A percentile compares a stretch with the other conserved stretches of the same genome.
Conservation (phyloP, 1,140 invertebrate species). For the Bathynomus jamesi region DNA sequence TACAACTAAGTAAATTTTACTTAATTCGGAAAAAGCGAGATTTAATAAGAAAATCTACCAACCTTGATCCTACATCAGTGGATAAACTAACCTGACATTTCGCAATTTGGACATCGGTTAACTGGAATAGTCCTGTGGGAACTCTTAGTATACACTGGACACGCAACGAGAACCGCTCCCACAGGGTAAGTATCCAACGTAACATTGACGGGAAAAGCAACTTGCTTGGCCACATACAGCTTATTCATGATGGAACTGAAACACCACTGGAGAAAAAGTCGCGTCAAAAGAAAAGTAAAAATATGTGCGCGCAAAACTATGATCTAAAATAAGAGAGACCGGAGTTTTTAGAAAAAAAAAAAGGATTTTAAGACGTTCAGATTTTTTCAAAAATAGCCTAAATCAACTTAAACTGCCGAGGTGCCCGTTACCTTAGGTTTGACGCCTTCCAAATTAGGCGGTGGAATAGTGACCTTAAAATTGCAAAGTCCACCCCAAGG, state of each 20-base stretch:
- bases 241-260: neutral
- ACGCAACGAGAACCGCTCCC: neutral
- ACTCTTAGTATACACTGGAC: neutral
- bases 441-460: neutral
- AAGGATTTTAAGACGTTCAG: neutral
- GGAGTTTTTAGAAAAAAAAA: neutral
- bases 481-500: neutral
- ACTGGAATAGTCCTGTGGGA: neutral
- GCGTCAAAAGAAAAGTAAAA: neutral
- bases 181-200: neutral
- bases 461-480: neutral
- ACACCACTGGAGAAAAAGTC: neutral
- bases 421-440: neutral
- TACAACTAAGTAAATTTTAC: too few species aligned
- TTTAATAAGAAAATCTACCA: too few species aligned
- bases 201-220: neutral
- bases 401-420: too few species aligned
- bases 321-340: neutral
- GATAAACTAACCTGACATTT: neutral
- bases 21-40: too few species aligned
- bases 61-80: too few species aligned
- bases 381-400: too few species aligned
- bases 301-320: neutral
- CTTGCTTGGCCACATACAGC: neutral
- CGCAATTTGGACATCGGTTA: neutral